These are phyloP conservation scores for Heterohyrax brucei DNA, from an alignment of 2,797 vertebrate genomes.

Conservation along the genomic window DNA sequence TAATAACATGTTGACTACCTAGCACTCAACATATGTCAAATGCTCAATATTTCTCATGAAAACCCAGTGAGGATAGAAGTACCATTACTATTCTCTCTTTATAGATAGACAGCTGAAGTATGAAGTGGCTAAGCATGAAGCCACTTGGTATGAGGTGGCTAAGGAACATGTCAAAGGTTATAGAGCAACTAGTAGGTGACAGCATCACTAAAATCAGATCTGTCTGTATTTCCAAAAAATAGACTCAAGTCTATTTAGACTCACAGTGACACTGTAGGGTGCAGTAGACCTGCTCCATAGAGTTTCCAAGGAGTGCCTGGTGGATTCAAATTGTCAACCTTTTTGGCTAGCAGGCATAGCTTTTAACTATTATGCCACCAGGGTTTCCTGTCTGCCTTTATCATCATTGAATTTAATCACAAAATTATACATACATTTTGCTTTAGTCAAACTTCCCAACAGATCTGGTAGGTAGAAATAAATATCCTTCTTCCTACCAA, in stretches of 20 bases:
- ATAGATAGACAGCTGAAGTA: neutral
- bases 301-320: too few species aligned
- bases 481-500: neutral
- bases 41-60: slow-evolving; percentile 25
- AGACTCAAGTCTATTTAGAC: too few species aligned
- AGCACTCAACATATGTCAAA: neutral
- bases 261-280: too few species aligned
- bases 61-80: neutral
- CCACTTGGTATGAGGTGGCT: neutral
- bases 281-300: too few species aligned
- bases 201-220: neutral
- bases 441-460: neutral
- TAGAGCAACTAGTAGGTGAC: neutral
- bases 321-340: too few species aligned
- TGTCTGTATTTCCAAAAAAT: neutral
- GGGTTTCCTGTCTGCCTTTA: neutral
- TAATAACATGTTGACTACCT: neutral
- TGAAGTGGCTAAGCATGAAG: neutral
- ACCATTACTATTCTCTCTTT: neutral
- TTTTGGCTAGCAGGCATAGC: too few species aligned
- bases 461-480: neutral
- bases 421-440: neutral
- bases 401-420: neutral
- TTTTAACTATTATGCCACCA: too few species aligned
- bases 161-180: neutral